Evolutionary conservation across 2,888 invertebrate species (phyloP), one percentile per base, ranked within the genome.

Genomic region (Rhorus exstirpatorius): DNA sequence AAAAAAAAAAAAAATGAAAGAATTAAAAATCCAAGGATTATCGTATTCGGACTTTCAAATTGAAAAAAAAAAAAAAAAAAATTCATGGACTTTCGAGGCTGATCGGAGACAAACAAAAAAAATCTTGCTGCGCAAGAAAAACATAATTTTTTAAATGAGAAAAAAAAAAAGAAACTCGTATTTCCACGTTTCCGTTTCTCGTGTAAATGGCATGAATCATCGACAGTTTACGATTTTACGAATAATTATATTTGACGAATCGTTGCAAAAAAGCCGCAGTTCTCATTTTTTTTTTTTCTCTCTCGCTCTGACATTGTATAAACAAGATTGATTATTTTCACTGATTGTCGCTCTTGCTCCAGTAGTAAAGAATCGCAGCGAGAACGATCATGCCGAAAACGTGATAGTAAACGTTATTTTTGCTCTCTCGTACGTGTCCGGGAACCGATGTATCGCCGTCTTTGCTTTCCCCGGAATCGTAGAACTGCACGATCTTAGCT

Each of bases 401-500:
- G 86, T 91, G 90, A 85, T 85, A 87, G 83, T 88, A 91, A 76
- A 84, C 84, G 87, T 90, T 90, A 88, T 91, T 86, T 85, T 86
- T 87, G 70, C 68, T 72, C 70, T 81, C 81, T 79, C 96, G 95
- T 93, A 97, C 97, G 94, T 97, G 97, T 85, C 97, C 97, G 46
- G 96, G 94, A 85, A 97, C 96, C 76, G 96, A 94, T 88, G 93
- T 94, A 85, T 96, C 96, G 17, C 95, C 95, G 75, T 95, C 96
- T 17, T 93, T 93, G 7, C 94, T 94, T 51, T 95, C 95, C 41
- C 95, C 95, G 84, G 94, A 93, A 38, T 95, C 96, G 92, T 97
- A 97, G 90, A 96, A 97, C 91, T 98, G 97, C 89, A 97, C 95
- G 80, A 99, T 97, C 94, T 98, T 98, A 53, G 95, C 96, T 93